Percentiles rank a stretch among this genome's conserved stretches.
Evolutionary conservation across 2,888 invertebrate genomes (phyloP).

Genomic region (Cheilosia variabilis): DNA sequence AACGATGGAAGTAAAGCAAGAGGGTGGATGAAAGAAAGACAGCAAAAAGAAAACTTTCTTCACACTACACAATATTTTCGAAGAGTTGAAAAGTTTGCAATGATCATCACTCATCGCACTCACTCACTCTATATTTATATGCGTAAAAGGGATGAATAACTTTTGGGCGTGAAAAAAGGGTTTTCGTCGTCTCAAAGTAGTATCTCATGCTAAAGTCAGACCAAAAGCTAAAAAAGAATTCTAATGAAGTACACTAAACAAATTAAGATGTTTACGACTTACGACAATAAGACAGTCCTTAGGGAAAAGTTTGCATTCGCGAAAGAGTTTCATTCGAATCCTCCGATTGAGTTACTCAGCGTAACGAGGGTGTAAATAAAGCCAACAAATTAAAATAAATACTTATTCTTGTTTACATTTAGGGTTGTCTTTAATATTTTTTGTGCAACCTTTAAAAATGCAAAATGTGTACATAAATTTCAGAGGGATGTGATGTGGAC

Average conservation of each 20-base stretch:
- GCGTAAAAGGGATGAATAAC: background rate
- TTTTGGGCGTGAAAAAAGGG: conserved; percentile 27
- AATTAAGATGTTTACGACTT: conserved; percentile 69
- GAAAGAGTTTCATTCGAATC: conserved; percentile 32
- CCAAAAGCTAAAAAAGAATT: conserved; percentile 28
- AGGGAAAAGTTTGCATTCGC: conserved; percentile 26
- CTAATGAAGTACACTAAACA: conserved; percentile 56
- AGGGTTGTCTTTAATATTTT: background rate
- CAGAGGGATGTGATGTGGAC: too few species aligned
- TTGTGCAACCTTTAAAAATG: too few species aligned
- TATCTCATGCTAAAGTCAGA: conserved; percentile 20
- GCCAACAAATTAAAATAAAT: background rate
- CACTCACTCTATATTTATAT: background rate
- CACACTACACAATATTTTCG: conserved; percentile 44
- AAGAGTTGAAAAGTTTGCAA: conserved; percentile 54
- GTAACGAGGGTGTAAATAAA: conserved; percentile 43
- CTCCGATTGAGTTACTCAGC: conserved; percentile 37
- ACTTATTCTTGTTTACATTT: conserved; percentile 3
- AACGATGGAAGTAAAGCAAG: conserved; percentile 15
- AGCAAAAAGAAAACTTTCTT: conserved; percentile 21
- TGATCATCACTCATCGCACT: conserved; percentile 35
- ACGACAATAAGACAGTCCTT: conserved; percentile 54
- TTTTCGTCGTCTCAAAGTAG: conserved; percentile 7
- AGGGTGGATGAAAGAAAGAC: background rate
- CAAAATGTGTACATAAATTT: too few species aligned